Percentiles rank a stretch among this genome's conserved stretches.
These are phyloP conservation scores for Zootoca vivipara DNA, from an alignment of 2,113 vertebrate genomes.

Conservation along the genomic window DNA sequence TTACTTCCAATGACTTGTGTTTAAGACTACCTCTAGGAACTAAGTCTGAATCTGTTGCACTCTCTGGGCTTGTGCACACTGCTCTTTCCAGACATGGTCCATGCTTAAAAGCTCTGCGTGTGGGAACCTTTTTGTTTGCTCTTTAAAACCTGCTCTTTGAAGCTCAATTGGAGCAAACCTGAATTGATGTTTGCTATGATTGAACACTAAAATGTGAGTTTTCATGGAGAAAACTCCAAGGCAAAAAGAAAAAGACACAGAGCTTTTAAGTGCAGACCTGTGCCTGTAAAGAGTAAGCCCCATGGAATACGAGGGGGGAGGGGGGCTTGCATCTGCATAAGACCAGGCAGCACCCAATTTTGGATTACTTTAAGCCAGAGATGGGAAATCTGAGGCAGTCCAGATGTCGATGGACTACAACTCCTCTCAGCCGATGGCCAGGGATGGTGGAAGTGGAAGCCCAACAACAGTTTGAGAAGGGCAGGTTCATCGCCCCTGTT, in stretches of 20 bases:
- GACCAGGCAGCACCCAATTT: background rate
- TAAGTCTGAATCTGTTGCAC: background rate
- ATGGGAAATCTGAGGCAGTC: background rate
- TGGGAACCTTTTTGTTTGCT: too few species aligned
- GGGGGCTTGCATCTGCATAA: background rate
- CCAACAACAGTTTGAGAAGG: background rate
- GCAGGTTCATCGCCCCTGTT: background rate
- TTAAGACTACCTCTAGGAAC: background rate
- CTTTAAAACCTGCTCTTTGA: too few species aligned
- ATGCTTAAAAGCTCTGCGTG: too few species aligned
- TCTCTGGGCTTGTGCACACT: too few species aligned
- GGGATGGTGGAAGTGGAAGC: background rate
- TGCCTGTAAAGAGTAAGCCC: background rate
- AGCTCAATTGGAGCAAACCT: too few species aligned
- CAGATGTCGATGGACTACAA: background rate
- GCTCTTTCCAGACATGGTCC: too few species aligned
- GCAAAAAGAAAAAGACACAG: too few species aligned
- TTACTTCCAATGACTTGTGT: background rate
- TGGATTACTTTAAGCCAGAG: background rate
- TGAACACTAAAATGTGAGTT: too few species aligned
- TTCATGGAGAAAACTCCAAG: too few species aligned
- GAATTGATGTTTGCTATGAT: too few species aligned
- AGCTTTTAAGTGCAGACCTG: too few species aligned
- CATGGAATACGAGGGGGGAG: background rate
- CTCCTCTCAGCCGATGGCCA: background rate